Conservation (phyloP, 2,113 vertebrate genomes). For the Apistogramma diplotaenia region DNA sequence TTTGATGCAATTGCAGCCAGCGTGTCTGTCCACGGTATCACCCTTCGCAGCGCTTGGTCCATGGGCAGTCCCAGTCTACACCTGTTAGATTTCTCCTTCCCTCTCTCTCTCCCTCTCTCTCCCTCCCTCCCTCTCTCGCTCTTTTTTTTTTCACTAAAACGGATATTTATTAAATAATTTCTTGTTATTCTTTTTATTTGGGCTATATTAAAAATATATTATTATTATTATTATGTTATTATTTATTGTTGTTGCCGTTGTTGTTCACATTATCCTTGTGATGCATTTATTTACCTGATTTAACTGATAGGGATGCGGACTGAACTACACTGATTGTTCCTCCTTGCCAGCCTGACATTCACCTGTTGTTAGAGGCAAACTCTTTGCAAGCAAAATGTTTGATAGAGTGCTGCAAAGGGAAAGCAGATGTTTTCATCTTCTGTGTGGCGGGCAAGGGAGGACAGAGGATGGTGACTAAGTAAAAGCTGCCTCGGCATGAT, state of each 20-base stretch:
- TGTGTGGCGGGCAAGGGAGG: conserved; percentile 13
- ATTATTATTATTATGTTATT: not conserved
- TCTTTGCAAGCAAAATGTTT: conserved; percentile 31
- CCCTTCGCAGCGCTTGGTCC: conserved; percentile 44
- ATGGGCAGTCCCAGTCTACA: conserved; percentile 63
- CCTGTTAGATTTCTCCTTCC: conserved; percentile 74
- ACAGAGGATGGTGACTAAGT: conserved; percentile 52
- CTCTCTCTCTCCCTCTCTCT: not conserved
- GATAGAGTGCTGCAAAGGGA: conserved; percentile 32
- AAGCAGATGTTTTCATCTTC: conserved; percentile 66
- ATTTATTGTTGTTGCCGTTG: not conserved
- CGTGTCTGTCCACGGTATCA: conserved; percentile 30
- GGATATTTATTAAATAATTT: not conserved
- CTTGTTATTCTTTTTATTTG: not conserved
- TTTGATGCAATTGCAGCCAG: conserved; percentile 33
- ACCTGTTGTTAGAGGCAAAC: conserved; percentile 55
- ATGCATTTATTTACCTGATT: not conserved
- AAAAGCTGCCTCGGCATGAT: conserved; percentile 54
- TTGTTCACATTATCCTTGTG: not conserved
- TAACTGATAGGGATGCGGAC: not conserved
- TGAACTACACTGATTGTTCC: not conserved
- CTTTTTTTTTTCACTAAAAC: not conserved
- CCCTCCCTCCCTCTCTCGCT: not conserved
- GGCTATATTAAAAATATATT: not conserved
- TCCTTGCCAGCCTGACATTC: conserved; percentile 32